Evolutionary conservation across 2,797 vertebrate genomes (phyloP).

Genomic region (Rhinoraja longicauda): DNA sequence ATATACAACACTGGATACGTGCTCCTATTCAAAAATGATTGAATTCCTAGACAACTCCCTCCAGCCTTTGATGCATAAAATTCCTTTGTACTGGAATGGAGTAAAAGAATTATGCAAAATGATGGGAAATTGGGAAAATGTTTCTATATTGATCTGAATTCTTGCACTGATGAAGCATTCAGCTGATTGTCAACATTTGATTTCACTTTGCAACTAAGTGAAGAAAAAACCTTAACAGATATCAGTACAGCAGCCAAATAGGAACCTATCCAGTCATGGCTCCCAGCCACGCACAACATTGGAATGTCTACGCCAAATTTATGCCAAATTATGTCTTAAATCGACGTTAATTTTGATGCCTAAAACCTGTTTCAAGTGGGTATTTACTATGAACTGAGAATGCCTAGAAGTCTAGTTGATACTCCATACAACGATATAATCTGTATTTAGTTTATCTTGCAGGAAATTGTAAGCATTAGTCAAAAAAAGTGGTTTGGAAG

Average conservation of each 20-base stretch:
- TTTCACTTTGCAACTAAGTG: not conserved
- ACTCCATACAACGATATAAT: no score
- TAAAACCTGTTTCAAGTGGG: no score
- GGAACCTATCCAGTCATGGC: not conserved
- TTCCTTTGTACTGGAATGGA: not conserved
- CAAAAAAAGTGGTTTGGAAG: no score
- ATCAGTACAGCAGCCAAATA: not conserved
- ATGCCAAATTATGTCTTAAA: not conserved
- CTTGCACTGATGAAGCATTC: not conserved
- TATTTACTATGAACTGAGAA: no score
- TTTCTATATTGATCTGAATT: not conserved
- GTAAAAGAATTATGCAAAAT: not conserved
- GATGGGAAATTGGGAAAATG: not conserved
- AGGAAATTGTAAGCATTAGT: no score
- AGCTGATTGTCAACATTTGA: not conserved
- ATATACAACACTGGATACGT: no score
- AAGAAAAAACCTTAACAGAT: not conserved
- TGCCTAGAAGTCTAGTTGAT: no score
- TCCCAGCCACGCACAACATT: not conserved
- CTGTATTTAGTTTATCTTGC: no score
- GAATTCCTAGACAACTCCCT: no score
- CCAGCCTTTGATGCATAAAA: not conserved
- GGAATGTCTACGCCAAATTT: not conserved
- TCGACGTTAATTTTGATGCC: no score
- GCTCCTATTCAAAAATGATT: no score